A percentile compares a stretch with the other conserved stretches of the same genome.
These are phyloP conservation scores for Myotis myotis DNA, from an alignment of 2,797 vertebrate genomes.

Conservation along the genomic window DNA sequence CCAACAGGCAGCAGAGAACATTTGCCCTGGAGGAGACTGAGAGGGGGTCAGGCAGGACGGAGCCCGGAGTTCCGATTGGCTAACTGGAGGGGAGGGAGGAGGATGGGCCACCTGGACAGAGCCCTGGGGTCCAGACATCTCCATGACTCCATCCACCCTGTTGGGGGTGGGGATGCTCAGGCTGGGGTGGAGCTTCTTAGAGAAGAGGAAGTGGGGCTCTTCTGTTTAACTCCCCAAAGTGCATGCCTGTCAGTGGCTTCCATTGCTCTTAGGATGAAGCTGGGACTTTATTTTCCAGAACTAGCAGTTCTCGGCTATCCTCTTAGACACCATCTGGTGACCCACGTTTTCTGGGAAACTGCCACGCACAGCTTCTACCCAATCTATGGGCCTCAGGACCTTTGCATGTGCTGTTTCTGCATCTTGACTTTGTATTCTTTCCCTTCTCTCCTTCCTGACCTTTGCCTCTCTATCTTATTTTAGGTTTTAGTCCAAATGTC, in stretches of 20 bases:
- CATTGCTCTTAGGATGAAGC: neutral
- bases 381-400: neutral
- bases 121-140: neutral
- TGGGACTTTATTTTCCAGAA: neutral
- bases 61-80: neutral
- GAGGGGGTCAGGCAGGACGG: neutral
- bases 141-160: neutral
- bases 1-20: neutral
- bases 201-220: neutral
- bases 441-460: neutral
- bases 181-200: neutral
- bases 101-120: neutral
- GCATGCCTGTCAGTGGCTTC: no score
- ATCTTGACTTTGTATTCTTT: neutral
- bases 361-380: neutral
- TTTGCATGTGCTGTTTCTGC: neutral
- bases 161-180: neutral
- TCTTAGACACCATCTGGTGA: rapidly evolving
- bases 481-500: neutral
- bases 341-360: neutral
- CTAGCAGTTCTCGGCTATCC: no score
- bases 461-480: neutral
- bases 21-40: neutral
- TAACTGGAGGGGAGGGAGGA: neutral
- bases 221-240: neutral